phyloP scores from a whole-genome alignment of 2,797 vertebrate genomes.

The Podargus strigoides region DNA sequence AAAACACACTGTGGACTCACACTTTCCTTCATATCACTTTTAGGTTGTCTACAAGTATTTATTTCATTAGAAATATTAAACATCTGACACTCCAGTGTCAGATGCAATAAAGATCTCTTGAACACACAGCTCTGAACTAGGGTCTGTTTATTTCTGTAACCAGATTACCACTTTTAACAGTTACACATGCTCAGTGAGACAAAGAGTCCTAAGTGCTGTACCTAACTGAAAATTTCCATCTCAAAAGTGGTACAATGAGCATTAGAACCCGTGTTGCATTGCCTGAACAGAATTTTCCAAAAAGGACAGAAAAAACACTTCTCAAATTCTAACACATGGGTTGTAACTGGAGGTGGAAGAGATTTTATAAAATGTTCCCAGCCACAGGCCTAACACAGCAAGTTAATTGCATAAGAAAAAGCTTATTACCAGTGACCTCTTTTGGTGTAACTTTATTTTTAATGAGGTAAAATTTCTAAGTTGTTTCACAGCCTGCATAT shows the following conservation, averaged over 20 bases:
- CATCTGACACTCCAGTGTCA: no score
- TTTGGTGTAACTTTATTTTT: not conserved
- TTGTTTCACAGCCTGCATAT: not conserved
- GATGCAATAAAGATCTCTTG: not conserved
- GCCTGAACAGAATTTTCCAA: not conserved
- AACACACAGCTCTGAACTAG: not conserved
- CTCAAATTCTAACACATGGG: not conserved
- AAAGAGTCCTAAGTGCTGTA: no score
- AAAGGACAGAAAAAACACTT: not conserved
- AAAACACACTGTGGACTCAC: not conserved
- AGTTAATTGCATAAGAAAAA: not conserved
- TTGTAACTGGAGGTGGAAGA: not conserved
- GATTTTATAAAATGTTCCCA: not conserved
- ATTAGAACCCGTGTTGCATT: fast-evolving
- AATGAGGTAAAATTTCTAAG: not conserved
- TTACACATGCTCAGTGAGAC: not conserved
- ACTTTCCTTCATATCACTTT: not conserved
- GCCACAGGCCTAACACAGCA: not conserved
- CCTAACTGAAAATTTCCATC: not conserved
- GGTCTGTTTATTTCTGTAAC: not conserved
- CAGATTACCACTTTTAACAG: not conserved
- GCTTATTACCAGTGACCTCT: not conserved
- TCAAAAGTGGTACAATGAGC: no score
- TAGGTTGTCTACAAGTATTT: not conserved
- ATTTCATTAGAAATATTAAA: not conserved